Conservation (phyloP, 2,888 invertebrate genomes). For the Tetragnatha montana region DNA sequence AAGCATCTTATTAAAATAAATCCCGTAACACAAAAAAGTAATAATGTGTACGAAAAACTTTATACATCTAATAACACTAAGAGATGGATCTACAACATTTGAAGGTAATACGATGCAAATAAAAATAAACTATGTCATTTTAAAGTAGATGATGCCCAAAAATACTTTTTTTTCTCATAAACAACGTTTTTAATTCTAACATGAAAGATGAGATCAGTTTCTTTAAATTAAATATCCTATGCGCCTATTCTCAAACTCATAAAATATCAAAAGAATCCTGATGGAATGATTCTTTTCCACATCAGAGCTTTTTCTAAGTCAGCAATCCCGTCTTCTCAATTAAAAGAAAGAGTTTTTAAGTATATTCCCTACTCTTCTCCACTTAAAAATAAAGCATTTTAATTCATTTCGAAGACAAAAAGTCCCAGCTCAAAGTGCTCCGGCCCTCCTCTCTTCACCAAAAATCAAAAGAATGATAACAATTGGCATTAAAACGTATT, state of each 20-base stretch:
- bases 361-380: background rate
- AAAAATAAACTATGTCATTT: background rate
- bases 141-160: background rate
- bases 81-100: too few relatives aligned
- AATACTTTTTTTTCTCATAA: too few relatives aligned
- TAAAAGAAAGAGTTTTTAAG: slow-evolving; percentile 5
- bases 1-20: too few relatives aligned
- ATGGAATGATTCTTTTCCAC: background rate
- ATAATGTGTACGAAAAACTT: too few relatives aligned
- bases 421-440: background rate
- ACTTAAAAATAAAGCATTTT: slow-evolving; percentile 40
- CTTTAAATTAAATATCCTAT: too few relatives aligned
- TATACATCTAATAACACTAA: too few relatives aligned
- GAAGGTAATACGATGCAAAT: too few relatives aligned
- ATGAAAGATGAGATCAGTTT: background rate
- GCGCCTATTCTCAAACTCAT: too few relatives aligned
- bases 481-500: slow-evolving; percentile 32
- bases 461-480: slow-evolving; percentile 1
- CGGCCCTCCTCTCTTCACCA: background rate
- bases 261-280: background rate
- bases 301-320: background rate
- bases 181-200: background rate
- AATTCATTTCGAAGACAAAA: slow-evolving; percentile 14
- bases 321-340: background rate
- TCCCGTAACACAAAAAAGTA: too few relatives aligned